phyloP scores from a whole-genome alignment of 2,888 invertebrate species.

The Agonopterix alstromeriana region DNA sequence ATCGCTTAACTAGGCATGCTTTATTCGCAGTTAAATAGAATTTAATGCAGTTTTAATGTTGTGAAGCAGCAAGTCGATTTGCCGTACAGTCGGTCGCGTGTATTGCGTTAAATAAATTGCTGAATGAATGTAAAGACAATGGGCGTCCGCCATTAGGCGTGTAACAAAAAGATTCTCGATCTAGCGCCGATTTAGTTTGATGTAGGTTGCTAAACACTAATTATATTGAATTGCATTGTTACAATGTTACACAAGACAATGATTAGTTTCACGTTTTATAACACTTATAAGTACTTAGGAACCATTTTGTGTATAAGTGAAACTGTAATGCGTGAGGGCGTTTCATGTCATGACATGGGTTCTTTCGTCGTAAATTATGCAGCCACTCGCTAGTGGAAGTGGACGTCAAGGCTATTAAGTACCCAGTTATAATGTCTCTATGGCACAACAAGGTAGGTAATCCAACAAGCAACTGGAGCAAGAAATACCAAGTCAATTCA shows the following conservation, averaged over 20 bases:
- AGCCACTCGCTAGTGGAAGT: not conserved
- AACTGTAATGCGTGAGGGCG: not conserved
- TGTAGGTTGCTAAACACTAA: conserved; percentile 25
- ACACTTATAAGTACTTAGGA: too few species aligned
- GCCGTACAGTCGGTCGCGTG: conserved; percentile 42
- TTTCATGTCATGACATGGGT: not conserved
- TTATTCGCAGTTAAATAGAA: conserved; percentile 55
- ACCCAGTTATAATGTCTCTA: too few species aligned
- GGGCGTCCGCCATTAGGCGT: conserved; percentile 29
- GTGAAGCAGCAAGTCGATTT: conserved; percentile 53
- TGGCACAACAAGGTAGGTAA: too few species aligned
- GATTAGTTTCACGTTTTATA: not conserved
- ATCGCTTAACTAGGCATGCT: conserved; percentile 50
- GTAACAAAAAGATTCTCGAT: conserved; percentile 34
- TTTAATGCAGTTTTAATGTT: conserved; percentile 69
- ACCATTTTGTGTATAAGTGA: too few species aligned
- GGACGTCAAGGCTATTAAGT: not conserved
- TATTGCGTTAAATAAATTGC: conserved; percentile 46
- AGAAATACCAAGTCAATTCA: too few species aligned
- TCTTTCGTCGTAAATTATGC: conserved; percentile 3
- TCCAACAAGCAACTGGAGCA: too few species aligned
- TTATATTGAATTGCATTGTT: conserved; percentile 20
- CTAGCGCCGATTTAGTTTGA: conserved; percentile 39
- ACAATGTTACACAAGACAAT: conserved; percentile 23
- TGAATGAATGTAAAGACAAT: conserved; percentile 45